Percentiles rank a stretch among this genome's conserved stretches.
phyloP scores from a whole-genome alignment of 2,888 invertebrate genomes.

The Corythucha ciliata region DNA sequence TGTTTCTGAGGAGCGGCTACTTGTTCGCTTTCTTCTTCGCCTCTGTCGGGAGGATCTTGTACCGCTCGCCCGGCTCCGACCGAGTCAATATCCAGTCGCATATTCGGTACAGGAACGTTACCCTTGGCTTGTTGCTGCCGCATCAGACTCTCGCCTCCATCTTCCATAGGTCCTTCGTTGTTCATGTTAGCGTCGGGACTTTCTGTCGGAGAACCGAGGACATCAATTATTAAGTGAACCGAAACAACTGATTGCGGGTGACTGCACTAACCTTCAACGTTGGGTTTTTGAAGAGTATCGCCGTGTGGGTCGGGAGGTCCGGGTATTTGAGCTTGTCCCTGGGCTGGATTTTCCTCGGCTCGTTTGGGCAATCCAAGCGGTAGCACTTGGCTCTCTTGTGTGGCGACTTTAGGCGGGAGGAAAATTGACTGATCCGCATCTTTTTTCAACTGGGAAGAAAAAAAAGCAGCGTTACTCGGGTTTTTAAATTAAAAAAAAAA shows the following conservation, averaged over 20 bases:
- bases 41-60: conserved; percentile 7
- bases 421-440: too few species aligned
- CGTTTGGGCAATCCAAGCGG: conserved; percentile 13
- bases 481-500: background rate
- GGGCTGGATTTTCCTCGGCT: conserved; percentile 17
- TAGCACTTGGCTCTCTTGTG: conserved; percentile 20
- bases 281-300: conserved; percentile 11
- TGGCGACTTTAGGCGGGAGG: too few species aligned
- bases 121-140: conserved; percentile 18
- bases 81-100: too few species aligned
- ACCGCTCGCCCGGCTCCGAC: too few species aligned
- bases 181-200: background rate
- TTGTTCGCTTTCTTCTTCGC: conserved; percentile 21
- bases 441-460: too few species aligned
- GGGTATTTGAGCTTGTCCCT: conserved; percentile 22
- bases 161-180: conserved; percentile 15
- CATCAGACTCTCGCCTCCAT: conserved; percentile 8
- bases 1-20: conserved; percentile 3
- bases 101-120: conserved; percentile 14
- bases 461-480: background rate
- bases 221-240: too few species aligned
- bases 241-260: too few species aligned
- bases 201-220: background rate
- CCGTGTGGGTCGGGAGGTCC: conserved; percentile 7
- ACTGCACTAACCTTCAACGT: conserved; percentile 13